Base-by-base conservation (phyloP, 2,888 invertebrate species). In the Nomada lathburiana region DNA sequence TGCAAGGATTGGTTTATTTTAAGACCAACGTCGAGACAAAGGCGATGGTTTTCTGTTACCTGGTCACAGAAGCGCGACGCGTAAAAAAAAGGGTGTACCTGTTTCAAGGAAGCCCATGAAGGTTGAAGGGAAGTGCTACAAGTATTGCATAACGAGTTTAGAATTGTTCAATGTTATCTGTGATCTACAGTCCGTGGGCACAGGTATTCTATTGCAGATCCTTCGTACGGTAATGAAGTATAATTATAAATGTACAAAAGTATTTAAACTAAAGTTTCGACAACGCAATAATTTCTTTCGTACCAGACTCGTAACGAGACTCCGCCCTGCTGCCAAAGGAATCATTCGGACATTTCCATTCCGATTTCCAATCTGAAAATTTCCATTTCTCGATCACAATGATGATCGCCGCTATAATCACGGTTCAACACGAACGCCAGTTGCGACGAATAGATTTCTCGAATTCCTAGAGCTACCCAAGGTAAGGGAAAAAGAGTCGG, bases 51-150 rank as follows among this genome's bases (percentile, higher is more conserved):
- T 52, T 65, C 59, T 44, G 65, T 65, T 77, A 77, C 76, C 23
- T 1, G 50, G 29, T 18, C 57, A 20, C 42, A 16, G 59, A 59
- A 73, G 57, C 59, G 42, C 29, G 73, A 65, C 62, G 23, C 50
- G 13, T 63, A 18, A 52, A 53, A 57, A 63, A 65, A 29, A 5
- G 74, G 63, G 59, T 16, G 60, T 20, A 42, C 36, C 44, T 44
- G 53, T 76, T 76, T 76, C 52, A 26, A 36, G 63, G 72, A 80
- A 80, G 63, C 64, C 80, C 9, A 23, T n/a, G 42, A 77, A 77
- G 57, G 53, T 65, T 36, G 20, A 29, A 72, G 52, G 23, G 77
- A 80, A 77, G 63, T 80, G 77, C 77, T 77, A 57, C 77, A 72
- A 80, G 72, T 72, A 80, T 80, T 80, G 63, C 77, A 42, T 77